Conservation (phyloP, 2,888 invertebrate species). For the Acheta domesticus region DNA sequence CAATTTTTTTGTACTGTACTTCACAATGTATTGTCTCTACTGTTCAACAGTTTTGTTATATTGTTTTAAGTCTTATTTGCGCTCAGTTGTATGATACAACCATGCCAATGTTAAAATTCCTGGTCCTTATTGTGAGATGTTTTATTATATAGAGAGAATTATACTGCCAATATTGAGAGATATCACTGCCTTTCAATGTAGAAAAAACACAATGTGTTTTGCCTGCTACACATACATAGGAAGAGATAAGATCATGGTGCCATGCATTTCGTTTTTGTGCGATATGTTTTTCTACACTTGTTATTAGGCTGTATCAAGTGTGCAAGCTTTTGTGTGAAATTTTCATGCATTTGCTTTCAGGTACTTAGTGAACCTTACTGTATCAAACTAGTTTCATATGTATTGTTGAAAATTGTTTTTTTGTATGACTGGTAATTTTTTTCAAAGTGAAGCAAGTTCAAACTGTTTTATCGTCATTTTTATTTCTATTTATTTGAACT, state of each 20-base stretch:
- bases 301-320: no score
- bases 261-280: background rate
- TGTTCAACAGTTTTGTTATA: background rate
- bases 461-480: no score
- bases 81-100: background rate
- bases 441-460: no score
- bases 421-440: no score
- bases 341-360: no score
- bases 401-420: no score
- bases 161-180: background rate
- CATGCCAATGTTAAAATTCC: background rate
- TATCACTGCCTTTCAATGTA: background rate
- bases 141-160: background rate
- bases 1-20: background rate
- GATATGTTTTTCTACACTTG: background rate
- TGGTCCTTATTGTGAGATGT: background rate
- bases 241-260: conserved; percentile 2
- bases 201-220: background rate
- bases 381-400: no score
- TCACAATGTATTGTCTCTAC: background rate
- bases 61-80: background rate
- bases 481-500: no score
- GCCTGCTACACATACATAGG: background rate
- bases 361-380: no score
- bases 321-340: no score